These are phyloP conservation scores for Chrosomus eos DNA, from an alignment of 2,797 vertebrate species.

Conservation along the genomic window DNA sequence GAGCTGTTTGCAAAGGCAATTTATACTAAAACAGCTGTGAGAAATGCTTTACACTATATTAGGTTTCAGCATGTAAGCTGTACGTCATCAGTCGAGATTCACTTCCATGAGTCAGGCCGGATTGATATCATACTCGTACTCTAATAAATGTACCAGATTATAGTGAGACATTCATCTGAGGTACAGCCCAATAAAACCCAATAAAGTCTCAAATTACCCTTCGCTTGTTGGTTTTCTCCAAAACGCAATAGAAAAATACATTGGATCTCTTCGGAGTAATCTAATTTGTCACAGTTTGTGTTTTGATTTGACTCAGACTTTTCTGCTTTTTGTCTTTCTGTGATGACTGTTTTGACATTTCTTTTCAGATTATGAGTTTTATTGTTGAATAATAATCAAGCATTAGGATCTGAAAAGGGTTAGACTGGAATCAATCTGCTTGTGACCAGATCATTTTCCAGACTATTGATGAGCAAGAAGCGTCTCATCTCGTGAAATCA, in stretches of 20 bases:
- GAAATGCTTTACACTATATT: not conserved
- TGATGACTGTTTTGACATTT: not conserved
- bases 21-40: not conserved
- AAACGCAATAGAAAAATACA: not conserved
- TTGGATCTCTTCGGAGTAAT: not conserved
- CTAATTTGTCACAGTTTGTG: not conserved
- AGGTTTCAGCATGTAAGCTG: not conserved
- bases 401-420: not conserved
- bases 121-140: not conserved
- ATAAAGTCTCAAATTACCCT: not conserved
- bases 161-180: not conserved
- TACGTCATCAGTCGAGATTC: not conserved
- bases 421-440: not conserved
- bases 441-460: not conserved
- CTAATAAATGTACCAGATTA: not conserved
- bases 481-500: not conserved
- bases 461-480: slow-evolving; percentile 3
- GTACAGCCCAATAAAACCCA: too few relatives aligned
- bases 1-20: not conserved
- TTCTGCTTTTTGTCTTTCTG: not conserved
- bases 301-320: not conserved
- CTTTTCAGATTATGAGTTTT: not conserved
- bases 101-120: not conserved
- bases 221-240: not conserved
- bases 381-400: not conserved